These are phyloP conservation scores for Aphelocoma coerulescens DNA, from an alignment of 2,113 vertebrate species.

Conservation along the genomic window DNA sequence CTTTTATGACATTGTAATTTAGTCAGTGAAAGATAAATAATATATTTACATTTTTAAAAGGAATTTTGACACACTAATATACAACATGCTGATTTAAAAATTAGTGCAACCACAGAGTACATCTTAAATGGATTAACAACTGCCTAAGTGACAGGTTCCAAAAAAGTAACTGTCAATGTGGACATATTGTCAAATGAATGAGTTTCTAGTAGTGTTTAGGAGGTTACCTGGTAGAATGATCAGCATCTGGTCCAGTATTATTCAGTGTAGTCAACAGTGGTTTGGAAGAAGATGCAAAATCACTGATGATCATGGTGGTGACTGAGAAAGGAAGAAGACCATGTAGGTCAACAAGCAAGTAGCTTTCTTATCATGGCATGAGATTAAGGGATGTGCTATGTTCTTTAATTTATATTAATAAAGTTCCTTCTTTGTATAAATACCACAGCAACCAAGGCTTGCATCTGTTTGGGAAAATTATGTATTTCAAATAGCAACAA, in stretches of 20 bases:
- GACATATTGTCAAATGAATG: not conserved
- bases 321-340: not conserved
- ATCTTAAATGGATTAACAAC: not conserved
- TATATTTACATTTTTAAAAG: not conserved
- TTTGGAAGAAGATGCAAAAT: not conserved
- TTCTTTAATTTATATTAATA: not conserved
- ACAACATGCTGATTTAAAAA: constrained; percentile 16
- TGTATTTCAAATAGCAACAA: not conserved
- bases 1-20: not conserved
- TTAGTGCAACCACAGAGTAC: not conserved
- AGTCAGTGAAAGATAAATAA: constrained; percentile 7
- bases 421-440: not conserved
- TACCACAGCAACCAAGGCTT: not conserved
- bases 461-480: not conserved
- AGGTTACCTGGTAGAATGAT: not conserved
- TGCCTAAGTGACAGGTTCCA: not conserved
- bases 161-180: not conserved
- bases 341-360: not conserved
- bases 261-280: not conserved
- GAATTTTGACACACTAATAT: constrained; percentile 25
- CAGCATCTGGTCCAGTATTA: not conserved
- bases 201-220: not conserved
- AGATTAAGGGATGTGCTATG: not conserved
- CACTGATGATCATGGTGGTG: not conserved
- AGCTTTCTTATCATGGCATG: not conserved